A percentile compares a stretch with the other conserved stretches of the same genome.
Evolutionary conservation across 2,888 invertebrate species (phyloP).

Genomic region (Cephus nigrinus): DNA sequence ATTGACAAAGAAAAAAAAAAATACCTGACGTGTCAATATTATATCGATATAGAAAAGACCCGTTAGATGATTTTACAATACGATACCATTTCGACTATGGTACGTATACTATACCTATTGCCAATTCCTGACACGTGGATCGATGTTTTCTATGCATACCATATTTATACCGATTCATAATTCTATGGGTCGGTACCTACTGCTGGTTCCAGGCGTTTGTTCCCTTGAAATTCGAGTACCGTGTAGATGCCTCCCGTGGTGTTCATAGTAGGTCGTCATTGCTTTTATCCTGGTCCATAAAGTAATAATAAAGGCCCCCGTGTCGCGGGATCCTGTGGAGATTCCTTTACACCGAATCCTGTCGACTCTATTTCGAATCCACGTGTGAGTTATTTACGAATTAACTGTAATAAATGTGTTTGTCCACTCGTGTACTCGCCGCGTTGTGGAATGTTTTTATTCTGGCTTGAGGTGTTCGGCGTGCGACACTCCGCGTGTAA

Average conservation of each 20-base stretch:
- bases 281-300: conserved; percentile 12
- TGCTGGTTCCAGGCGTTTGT: neutral
- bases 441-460: neutral
- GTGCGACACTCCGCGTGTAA: neutral
- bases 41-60: neutral
- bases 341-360: conserved; percentile 32
- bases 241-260: conserved; percentile 21
- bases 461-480: neutral
- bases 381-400: conserved; percentile 36
- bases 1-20: neutral
- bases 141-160: neutral
- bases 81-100: neutral
- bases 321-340: conserved; percentile 23
- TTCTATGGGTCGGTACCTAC: neutral
- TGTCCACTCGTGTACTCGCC: neutral
- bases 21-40: neutral
- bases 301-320: conserved; percentile 32
- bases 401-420: conserved; percentile 38
- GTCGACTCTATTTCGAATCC: conserved; percentile 38
- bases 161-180: neutral
- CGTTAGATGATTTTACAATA: neutral
- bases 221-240: conserved; percentile 20
- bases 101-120: neutral
- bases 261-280: conserved; percentile 22
- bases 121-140: neutral